Evolutionary conservation across 2,888 invertebrate species (phyloP), one percentile per base, ranked within the genome.

Genomic region (Patella depressa): DNA sequence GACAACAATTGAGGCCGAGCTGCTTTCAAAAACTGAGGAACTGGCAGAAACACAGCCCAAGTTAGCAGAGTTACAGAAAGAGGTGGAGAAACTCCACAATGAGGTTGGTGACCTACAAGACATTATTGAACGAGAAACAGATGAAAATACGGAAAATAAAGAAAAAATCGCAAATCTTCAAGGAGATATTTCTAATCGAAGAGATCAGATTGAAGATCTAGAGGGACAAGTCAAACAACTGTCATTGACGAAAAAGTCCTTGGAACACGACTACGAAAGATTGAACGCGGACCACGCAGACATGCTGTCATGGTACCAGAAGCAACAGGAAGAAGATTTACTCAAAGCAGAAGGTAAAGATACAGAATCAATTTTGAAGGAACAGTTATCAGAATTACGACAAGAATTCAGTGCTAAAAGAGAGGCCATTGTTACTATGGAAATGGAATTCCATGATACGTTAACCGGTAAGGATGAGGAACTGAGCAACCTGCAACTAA

Each of bases 341-440:
- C 14, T 65, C 19, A n/a, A 24, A 65, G 65, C 65, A 19, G 65
- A 65, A 19, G 65, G 65, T 24, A 65, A 65, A 65, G 65, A 65
- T 65, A 15, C 65, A 19, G 65, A 74, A n/a, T 19, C 74, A 65
- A 53, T 65, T 3, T 53, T 74, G n/a, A 69, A 74, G 53, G 34
- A 74, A 29, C 74, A 74, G 53, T 74, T 74, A 53, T 65, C 59
- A 59, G 53, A 53, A 12, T 53, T 65, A 19, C 34, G 45, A 45
- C 45, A 69, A 65, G 74, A 74, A 74, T 19, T 74, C 53, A 65
- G 65, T 17, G 65, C 34, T 11, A 45, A 65, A 24, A 74, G 19
- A 65, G 53, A 55, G 3, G 53, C 59, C 17, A 57, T 65, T 15
- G 53, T 45, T 53, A 69, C 59, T 45, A 17, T 74, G 65, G 74